Evolutionary conservation across 2,113 vertebrate genomes (phyloP), one percentile per base, ranked within the genome.

Genomic region (Saguinus midas): DNA sequence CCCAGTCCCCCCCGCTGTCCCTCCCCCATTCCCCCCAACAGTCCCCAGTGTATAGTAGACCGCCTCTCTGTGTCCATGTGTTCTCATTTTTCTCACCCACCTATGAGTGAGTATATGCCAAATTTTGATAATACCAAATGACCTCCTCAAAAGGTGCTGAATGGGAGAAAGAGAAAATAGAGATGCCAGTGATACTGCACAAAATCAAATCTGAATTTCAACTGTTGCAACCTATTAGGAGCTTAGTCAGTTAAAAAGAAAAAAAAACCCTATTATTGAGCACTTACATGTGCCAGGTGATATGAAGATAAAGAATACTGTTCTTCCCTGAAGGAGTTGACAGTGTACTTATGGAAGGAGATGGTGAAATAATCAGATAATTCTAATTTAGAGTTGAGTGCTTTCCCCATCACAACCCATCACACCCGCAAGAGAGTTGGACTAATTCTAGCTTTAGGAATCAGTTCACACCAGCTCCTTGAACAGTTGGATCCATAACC

Each of bases 151-250:
- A 81, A 93, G 61, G 75, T 87, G 55, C 73, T 97, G 86, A 72
- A 75, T 64, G 6, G 29, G 17, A 79, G 3, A 27, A 1, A 68
- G 1, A 29, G 80, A 97, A 94, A 91, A 96, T 68, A 96, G 40
- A 81, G 72, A 92, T 96, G 9, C 55, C 96, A 95, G 87, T 96
- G 83, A 78, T 90, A 75, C 85, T 96, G 13, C 20, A 29, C 87
- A 94, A 81, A 97, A 64, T 93, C 94, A 97, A 95, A 96, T 98
- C 25, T 78, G 78, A 76, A 75, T 55, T 96, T 87, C 14, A 82
- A 76, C 25, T 11, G 23, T 14, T 78, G 40, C 32, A 40, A 84
- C 3, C 32, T 50, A 43, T 78, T 32, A 72, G 17, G 27, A 73
- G 61, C 70, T 91, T 82, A 43, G 21, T 90, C 2, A 2, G 6